A percentile compares a stretch with the other conserved stretches of the same genome.
These are phyloP conservation scores for Calephelis perditalis DNA, from an alignment of 2,888 invertebrate species.

Conservation along the genomic window DNA sequence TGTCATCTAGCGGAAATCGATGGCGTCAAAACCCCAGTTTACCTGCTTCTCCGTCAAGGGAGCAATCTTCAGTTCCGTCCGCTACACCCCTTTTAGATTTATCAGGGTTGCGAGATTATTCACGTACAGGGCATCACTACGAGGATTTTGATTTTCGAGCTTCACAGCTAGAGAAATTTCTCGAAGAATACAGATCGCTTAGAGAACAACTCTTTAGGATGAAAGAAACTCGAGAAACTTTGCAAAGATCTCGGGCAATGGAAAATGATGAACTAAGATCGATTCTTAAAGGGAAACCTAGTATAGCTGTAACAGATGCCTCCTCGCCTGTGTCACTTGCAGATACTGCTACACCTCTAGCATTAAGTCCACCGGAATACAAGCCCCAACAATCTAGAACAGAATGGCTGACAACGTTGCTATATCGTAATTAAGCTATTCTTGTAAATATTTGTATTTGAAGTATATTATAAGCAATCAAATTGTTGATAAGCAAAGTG, in stretches of 20 bases:
- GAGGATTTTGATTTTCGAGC: slow-evolving; percentile 87
- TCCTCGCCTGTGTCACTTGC: slow-evolving; percentile 63
- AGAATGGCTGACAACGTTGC: slow-evolving; percentile 65
- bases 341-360: slow-evolving; percentile 61
- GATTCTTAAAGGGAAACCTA: slow-evolving; percentile 78
- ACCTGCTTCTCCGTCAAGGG: slow-evolving; percentile 81
- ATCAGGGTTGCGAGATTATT: slow-evolving; percentile 72
- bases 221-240: slow-evolving; percentile 87
- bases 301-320: slow-evolving; percentile 68
- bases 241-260: slow-evolving; percentile 65
- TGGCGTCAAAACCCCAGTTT: slow-evolving; percentile 77
- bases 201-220: slow-evolving; percentile 88
- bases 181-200: slow-evolving; percentile 87
- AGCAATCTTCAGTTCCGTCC: slow-evolving; percentile 61
- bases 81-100: slow-evolving; percentile 81
- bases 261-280: slow-evolving; percentile 75
- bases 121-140: slow-evolving; percentile 60
- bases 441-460: slow-evolving; percentile 48
- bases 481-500: slow-evolving; percentile 61
- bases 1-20: slow-evolving; percentile 71
- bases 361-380: slow-evolving; percentile 62
- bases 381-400: slow-evolving; percentile 60
- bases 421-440: slow-evolving; percentile 59
- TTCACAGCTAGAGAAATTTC: slow-evolving; percentile 86
- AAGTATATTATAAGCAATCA: slow-evolving; percentile 58